Evolutionary conservation across 2,113 vertebrate genomes (phyloP).

Genomic region (Dipodomys stephensi): DNA sequence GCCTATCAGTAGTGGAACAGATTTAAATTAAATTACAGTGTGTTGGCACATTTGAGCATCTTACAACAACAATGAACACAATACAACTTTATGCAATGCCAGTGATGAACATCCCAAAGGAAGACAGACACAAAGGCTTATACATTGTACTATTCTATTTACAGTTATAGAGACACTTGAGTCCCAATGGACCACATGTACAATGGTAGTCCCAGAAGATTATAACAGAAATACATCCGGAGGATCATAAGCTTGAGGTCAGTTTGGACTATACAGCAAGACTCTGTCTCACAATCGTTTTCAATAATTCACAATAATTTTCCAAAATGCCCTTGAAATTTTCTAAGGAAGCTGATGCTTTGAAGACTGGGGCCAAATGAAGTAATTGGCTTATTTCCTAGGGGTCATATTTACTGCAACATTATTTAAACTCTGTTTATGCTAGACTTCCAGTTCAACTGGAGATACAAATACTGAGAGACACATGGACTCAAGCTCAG

Average conservation of each 20-base stretch:
- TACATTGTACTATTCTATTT: not conserved
- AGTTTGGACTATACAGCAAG: too few relatives aligned
- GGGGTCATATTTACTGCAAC: not conserved
- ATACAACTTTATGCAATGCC: not conserved
- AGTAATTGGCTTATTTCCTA: not conserved
- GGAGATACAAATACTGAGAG: not conserved
- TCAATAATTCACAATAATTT: too few relatives aligned
- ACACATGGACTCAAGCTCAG: not conserved
- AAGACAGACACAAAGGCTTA: not conserved
- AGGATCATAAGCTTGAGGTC: too few relatives aligned
- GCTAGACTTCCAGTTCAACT: not conserved
- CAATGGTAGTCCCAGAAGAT: not conserved
- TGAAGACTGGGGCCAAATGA: not conserved
- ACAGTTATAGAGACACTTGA: not conserved
- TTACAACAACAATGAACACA: not conserved
- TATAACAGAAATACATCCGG: not conserved
- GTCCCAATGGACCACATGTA: not conserved
- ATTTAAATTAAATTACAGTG: not conserved
- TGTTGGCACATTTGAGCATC: not conserved
- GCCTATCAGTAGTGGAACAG: not conserved
- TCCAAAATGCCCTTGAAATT: not conserved
- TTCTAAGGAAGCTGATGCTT: not conserved
- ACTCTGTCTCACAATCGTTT: too few relatives aligned
- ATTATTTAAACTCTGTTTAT: not conserved
- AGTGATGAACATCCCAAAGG: not conserved